A percentile compares a stretch with the other conserved stretches of the same genome.
phyloP scores from a whole-genome alignment of 2,888 invertebrate genomes.

The Drosophila gaucha region DNA sequence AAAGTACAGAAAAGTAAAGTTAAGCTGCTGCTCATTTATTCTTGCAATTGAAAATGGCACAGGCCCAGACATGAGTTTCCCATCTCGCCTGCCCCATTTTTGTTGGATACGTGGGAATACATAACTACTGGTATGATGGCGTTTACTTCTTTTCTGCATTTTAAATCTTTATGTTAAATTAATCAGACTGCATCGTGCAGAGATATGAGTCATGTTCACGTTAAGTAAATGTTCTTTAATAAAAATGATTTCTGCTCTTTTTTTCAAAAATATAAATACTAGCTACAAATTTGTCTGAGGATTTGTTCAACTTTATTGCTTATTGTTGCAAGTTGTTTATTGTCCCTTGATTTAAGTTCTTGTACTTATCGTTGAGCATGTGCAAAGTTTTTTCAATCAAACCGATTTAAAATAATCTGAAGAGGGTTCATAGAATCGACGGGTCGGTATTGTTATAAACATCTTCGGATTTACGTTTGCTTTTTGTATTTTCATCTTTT shows the following conservation, averaged over 20 bases:
- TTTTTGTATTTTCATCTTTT: conserved; percentile 45
- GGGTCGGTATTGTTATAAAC: conserved; percentile 5
- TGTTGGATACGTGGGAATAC: neutral
- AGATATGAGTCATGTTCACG: conserved; percentile 2
- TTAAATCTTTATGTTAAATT: conserved; percentile 23
- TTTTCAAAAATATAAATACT: neutral
- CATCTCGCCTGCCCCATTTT: conserved; percentile 1
- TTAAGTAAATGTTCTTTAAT: neutral
- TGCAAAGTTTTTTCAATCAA: conserved; percentile 13
- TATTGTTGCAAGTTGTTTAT: neutral
- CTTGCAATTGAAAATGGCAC: conserved; percentile 43
- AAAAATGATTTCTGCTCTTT: neutral
- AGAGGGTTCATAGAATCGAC: neutral
- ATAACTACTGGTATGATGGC: conserved; percentile 1
- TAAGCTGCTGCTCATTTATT: conserved; percentile 59
- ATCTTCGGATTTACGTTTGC: conserved; percentile 17
- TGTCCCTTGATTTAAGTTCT: conserved; percentile 5
- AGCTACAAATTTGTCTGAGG: neutral
- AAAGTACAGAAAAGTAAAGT: conserved; percentile 50
- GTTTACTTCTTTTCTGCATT: conserved; percentile 14
- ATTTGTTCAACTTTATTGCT: neutral
- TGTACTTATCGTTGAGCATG: neutral
- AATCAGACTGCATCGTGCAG: conserved; percentile 4
- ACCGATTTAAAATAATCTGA: conserved; percentile 8
- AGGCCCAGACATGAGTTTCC: conserved; percentile 11